Base-by-base conservation (phyloP, 2,113 vertebrate genomes). In the Syngnathus scovelli region DNA sequence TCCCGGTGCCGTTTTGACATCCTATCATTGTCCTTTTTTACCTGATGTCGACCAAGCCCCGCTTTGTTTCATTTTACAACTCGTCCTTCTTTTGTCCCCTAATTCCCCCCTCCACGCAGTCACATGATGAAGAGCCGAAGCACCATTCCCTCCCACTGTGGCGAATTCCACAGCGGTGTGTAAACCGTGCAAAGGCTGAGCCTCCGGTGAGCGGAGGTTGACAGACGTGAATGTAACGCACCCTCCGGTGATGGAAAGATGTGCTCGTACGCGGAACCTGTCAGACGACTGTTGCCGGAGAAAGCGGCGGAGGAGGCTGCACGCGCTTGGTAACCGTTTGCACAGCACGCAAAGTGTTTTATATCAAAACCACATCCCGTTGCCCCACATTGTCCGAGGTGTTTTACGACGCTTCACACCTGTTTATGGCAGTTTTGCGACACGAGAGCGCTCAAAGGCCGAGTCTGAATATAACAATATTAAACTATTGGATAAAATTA, bases 341-440 rank as follows among this genome's bases (percentile, higher is more conserved):
- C 64, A 75, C n/a, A 54, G 19, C 51, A 21, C 16, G 12, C 10
- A 23, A 12, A 66, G 55, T 60, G 64, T 65, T 74, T 75, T 62
- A 75, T 63, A 64, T 68, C 44, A 78, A 86, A 85, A 43, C 83
- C 86, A 89, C 86, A 80, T 88, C 86, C 85, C 74, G 52, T 85
- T 81, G 69, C 71, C 66, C 69, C 49, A 33, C 16, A 38, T 23
- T n/a, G 61, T 74, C 78, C 2, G 55, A 60, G 54, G 54, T 70
- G 55, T 52, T 33, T 73, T 80, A 16, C 33, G 1, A 36, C 33
- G 2, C 2, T 18, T 43, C 38, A 61, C 23, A 61, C 41, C 19
- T 41, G 3, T 61, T 60, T 39, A 16, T n/a, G 38, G 37, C 10
- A 41, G 12, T 62, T 23, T 15, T 3, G 39, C 61, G n/a, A n/a